phyloP scores from a whole-genome alignment of 2,888 invertebrate species.

The Latheticus oryzae region DNA sequence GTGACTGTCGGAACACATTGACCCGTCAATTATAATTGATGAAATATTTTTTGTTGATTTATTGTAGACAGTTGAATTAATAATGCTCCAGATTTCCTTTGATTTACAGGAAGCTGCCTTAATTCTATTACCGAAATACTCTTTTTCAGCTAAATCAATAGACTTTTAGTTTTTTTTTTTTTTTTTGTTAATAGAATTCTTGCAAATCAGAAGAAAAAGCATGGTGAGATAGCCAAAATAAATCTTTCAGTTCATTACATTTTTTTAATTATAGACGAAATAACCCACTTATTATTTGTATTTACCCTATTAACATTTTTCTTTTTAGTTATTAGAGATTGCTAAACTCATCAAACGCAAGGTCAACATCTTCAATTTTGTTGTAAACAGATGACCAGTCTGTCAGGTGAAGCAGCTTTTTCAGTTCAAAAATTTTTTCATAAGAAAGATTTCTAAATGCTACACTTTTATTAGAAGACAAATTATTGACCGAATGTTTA shows the following conservation, averaged over 20 bases:
- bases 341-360: neutral
- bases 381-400: neutral
- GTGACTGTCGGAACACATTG: neutral
- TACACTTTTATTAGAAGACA: neutral
- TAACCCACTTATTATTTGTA: neutral
- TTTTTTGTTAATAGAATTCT: neutral
- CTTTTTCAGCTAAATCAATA: too few relatives aligned
- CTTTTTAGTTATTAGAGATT: neutral
- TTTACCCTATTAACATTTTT: neutral
- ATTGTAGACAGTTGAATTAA: neutral
- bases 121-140: too few relatives aligned
- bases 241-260: neutral
- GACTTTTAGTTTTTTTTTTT: too few relatives aligned
- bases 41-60: neutral
- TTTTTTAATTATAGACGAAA: neutral
- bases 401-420: too few relatives aligned
- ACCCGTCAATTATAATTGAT: neutral
- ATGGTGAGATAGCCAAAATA: neutral
- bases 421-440: too few relatives aligned
- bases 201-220: neutral
- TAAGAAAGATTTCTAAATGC: neutral
- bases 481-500: too few relatives aligned
- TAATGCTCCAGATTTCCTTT: neutral
- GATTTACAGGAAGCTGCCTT: too few relatives aligned
- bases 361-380: neutral